These are phyloP conservation scores for Cisticola juncidis DNA, from an alignment of 2,113 vertebrate genomes.

Conservation along the genomic window DNA sequence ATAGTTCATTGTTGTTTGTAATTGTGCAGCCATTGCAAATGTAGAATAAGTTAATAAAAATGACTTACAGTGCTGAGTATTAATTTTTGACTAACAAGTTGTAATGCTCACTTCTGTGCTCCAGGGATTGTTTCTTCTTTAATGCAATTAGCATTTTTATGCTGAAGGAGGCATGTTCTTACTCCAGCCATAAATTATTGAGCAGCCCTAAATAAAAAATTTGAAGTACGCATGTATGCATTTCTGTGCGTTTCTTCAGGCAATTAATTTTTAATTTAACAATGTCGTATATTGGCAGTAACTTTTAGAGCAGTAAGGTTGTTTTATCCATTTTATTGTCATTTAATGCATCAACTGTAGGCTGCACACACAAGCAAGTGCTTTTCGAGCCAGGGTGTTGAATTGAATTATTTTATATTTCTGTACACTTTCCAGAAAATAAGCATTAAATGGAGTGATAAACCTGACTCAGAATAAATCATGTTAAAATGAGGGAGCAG, in stretches of 20 bases:
- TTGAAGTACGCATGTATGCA: background rate
- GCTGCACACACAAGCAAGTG: background rate
- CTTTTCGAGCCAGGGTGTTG: background rate
- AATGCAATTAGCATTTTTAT: slow-evolving; percentile 54
- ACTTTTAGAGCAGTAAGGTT: background rate
- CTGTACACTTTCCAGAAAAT: slow-evolving; percentile 39
- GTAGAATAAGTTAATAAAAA: slow-evolving; percentile 54
- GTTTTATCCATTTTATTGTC: slow-evolving; percentile 12
- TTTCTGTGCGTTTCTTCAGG: slow-evolving; percentile 36
- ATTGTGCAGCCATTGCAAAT: background rate
- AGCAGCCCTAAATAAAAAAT: slow-evolving; percentile 31
- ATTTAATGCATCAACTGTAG: background rate
- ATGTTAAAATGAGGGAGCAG: background rate
- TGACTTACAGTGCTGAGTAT: background rate
- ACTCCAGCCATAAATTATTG: slow-evolving; percentile 46
- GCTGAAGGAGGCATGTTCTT: slow-evolving; percentile 45
- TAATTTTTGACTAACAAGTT: slow-evolving; percentile 50
- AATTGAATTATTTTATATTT: slow-evolving; percentile 28
- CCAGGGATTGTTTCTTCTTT: slow-evolving; percentile 31
- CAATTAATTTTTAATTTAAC: slow-evolving; percentile 64
- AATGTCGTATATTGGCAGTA: slow-evolving; percentile 13
- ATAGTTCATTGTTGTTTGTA: background rate
- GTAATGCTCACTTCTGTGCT: background rate
- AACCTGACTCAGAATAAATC: slow-evolving; percentile 41
- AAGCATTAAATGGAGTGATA: slow-evolving; percentile 34